These are phyloP conservation scores for Marcusenius ussheri DNA, from an alignment of 2,113 vertebrate genomes.

Conservation along the genomic window DNA sequence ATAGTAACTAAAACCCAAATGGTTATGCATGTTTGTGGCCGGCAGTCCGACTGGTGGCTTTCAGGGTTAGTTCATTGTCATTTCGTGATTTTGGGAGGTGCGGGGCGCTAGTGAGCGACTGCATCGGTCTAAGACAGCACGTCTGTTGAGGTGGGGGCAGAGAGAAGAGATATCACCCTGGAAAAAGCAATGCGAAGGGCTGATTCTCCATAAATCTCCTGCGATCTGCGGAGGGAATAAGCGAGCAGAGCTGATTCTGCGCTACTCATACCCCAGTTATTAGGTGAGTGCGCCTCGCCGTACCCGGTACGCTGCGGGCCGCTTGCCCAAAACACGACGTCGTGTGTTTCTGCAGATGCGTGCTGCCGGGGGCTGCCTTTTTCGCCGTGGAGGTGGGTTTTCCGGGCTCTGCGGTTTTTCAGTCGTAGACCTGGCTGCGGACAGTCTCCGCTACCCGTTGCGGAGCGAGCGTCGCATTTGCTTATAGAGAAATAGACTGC, in stretches of 20 bases:
- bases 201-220: conserved; percentile 26
- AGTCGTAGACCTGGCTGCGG: background rate
- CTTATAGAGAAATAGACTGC: background rate
- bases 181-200: conserved; percentile 26
- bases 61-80: conserved; percentile 42
- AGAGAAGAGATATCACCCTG: conserved; percentile 31
- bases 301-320: background rate
- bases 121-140: conserved; percentile 46
- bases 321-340: background rate
- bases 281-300: conserved; percentile 47
- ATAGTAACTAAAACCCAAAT: conserved; percentile 14
- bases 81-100: conserved; percentile 18
- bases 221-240: conserved; percentile 40
- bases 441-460: background rate
- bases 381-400: background rate
- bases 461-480: background rate
- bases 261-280: conserved; percentile 45
- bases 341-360: background rate
- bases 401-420: background rate
- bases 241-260: conserved; percentile 45
- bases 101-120: conserved; percentile 27
- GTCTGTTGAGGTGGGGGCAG: conserved; percentile 35
- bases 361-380: background rate
- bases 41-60: conserved; percentile 59
- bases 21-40: conserved; percentile 29